A percentile compares a stretch with the other conserved stretches of the same genome.
These are phyloP conservation scores for Gastrophryne carolinensis DNA, from an alignment of 2,797 vertebrate genomes.

Conservation along the genomic window DNA sequence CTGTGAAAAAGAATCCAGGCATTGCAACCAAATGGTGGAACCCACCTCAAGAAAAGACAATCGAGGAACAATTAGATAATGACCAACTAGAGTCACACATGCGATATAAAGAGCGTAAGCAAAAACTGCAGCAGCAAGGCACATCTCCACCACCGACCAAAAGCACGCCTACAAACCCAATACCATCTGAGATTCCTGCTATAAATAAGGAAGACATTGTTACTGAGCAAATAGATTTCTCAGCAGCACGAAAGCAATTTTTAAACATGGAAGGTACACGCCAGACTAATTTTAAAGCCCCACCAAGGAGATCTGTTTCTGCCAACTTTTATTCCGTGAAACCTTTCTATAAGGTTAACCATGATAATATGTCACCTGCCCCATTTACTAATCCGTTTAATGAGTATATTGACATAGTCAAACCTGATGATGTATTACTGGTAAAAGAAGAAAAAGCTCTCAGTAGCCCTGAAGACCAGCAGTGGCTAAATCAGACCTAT, in stretches of 20 bases:
- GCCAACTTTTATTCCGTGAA: slow-evolving; percentile 87
- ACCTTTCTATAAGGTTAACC: slow-evolving; percentile 78
- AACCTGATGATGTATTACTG: slow-evolving; percentile 48
- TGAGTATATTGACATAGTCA: slow-evolving; percentile 36
- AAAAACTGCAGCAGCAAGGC: slow-evolving; percentile 71
- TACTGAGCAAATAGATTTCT: slow-evolving; percentile 93
- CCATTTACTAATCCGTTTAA: slow-evolving; percentile 55
- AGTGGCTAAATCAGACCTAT: slow-evolving; percentile 45
- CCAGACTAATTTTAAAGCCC: slow-evolving; percentile 55
- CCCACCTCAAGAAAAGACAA: slow-evolving; percentile 86
- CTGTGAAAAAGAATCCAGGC: slow-evolving; percentile 91
- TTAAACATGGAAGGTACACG: slow-evolving; percentile 78
- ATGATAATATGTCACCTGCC: slow-evolving; percentile 62
- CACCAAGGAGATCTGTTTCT: slow-evolving; percentile 74
- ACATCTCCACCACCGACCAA: slow-evolving; percentile 51
- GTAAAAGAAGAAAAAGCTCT: slow-evolving; percentile 67
- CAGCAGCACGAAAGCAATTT: slow-evolving; percentile 88
- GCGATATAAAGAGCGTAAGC: slow-evolving; percentile 92
- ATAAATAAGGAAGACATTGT: slow-evolving; percentile 82
- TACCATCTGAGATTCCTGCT: slow-evolving; percentile 56
- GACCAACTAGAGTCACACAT: slow-evolving; percentile 89
- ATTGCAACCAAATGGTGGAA: slow-evolving; percentile 97
- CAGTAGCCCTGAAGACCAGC: slow-evolving; percentile 58
- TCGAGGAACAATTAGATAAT: slow-evolving; percentile 87
- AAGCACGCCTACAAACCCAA: slow-evolving; percentile 50